A percentile compares a stretch with the other conserved stretches of the same genome.
Conservation (phyloP, 2,113 vertebrate genomes). For the Chlorocebus sabaeus region DNA sequence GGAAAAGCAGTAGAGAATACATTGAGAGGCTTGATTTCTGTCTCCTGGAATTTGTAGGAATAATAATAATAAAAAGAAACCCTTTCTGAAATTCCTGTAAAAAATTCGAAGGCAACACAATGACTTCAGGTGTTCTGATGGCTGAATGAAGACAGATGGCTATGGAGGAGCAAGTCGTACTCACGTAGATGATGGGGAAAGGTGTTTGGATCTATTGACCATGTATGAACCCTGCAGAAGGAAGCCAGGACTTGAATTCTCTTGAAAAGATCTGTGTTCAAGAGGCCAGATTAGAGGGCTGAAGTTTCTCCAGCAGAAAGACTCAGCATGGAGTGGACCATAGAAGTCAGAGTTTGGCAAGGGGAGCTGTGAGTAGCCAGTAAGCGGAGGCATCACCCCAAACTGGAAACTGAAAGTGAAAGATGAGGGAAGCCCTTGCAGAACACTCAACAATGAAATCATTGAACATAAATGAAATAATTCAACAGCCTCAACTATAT, state of each 20-base stretch:
- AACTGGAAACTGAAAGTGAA: background rate
- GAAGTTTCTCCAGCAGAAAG: background rate
- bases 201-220: too few species aligned
- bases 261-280: background rate
- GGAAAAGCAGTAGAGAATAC: background rate
- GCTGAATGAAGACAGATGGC: background rate
- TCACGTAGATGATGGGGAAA: background rate
- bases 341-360: background rate
- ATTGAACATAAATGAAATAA: background rate
- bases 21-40: background rate
- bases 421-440: accelerated
- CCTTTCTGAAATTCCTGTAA: background rate
- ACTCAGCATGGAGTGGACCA: too few species aligned
- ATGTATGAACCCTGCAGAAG: background rate
- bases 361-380: background rate
- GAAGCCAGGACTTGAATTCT: background rate
- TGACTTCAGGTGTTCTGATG: background rate
- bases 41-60: background rate
- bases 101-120: background rate
- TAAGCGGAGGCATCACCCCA: background rate
- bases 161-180: accelerated
- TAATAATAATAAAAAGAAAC: background rate
- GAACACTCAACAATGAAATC: background rate
- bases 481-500: background rate
- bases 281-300: background rate